A percentile compares a stretch with the other conserved stretches of the same genome.
These are phyloP conservation scores for Lasioglossum figueresi DNA, from an alignment of 2,888 invertebrate species.

Conservation along the genomic window DNA sequence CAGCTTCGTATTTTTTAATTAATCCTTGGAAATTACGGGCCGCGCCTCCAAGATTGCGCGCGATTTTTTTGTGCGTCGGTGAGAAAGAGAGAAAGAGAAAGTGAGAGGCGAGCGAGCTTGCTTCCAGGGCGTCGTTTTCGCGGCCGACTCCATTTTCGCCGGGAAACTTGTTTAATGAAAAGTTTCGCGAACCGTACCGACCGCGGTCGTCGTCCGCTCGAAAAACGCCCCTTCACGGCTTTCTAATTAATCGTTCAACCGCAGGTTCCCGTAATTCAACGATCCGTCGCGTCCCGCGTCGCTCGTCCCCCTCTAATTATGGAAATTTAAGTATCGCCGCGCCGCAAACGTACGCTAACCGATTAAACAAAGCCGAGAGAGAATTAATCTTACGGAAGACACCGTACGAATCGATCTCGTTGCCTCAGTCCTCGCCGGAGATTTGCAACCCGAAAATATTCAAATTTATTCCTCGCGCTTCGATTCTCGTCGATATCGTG, in stretches of 20 bases:
- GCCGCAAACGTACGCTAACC: background rate
- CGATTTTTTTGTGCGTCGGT: background rate
- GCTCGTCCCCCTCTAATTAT: constrained; percentile 23
- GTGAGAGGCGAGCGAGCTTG: background rate
- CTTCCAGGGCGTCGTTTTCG: background rate
- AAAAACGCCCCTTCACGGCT: background rate
- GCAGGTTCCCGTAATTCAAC: constrained; percentile 19
- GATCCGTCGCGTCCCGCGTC: background rate
- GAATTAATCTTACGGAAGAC: background rate
- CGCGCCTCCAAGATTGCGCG: background rate
- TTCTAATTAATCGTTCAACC: constrained; percentile 12
- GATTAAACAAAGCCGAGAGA: background rate
- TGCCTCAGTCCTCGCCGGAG: background rate
- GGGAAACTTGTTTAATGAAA: constrained; percentile 49
- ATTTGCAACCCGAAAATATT: background rate
- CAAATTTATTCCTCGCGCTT: background rate
- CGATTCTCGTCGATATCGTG: background rate
- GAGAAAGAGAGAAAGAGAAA: background rate
- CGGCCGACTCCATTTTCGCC: background rate
- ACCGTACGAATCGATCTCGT: background rate
- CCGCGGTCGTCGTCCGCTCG: background rate
- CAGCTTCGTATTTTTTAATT: constrained; percentile 25
- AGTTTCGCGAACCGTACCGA: constrained; percentile 26
- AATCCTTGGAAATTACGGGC: constrained; percentile 4
- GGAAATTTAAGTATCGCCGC: constrained; percentile 17